These are phyloP conservation scores for Enteromius treurensis DNA, from an alignment of 2,797 vertebrate species.

Conservation along the genomic window DNA sequence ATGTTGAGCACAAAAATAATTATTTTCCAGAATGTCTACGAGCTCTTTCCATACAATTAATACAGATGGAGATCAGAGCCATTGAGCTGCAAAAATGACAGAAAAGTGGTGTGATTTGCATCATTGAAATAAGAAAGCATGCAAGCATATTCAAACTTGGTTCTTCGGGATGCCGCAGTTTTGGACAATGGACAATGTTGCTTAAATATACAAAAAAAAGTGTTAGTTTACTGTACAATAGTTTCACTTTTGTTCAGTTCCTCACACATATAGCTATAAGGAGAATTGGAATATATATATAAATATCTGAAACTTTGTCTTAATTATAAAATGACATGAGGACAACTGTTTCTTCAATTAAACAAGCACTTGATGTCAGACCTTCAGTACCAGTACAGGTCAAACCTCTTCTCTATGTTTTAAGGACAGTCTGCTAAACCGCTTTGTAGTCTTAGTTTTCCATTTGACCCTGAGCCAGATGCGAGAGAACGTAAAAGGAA, in stretches of 20 bases:
- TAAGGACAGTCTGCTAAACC: slow-evolving; percentile 1
- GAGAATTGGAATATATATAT: background rate
- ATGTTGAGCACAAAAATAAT: background rate
- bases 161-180: background rate
- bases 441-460: slow-evolving; percentile 32
- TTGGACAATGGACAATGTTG: too few relatives aligned
- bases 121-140: background rate
- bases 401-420: slow-evolving; percentile 10
- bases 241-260: too few relatives aligned
- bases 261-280: too few relatives aligned
- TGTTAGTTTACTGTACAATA: too few relatives aligned
- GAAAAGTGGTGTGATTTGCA: background rate
- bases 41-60: background rate
- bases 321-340: background rate
- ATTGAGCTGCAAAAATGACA: background rate
- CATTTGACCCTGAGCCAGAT: slow-evolving; percentile 8
- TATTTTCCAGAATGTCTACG: slow-evolving; percentile 1
- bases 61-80: background rate
- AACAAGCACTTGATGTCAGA: background rate
- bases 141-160: background rate
- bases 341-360: background rate
- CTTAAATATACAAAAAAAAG: too few relatives aligned
- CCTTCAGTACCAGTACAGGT: background rate
- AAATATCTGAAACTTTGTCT: background rate
- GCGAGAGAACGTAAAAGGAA: slow-evolving; percentile 21